phyloP scores from a whole-genome alignment of 1,140 invertebrate species.

The Drosophila rhopaloa region DNA sequence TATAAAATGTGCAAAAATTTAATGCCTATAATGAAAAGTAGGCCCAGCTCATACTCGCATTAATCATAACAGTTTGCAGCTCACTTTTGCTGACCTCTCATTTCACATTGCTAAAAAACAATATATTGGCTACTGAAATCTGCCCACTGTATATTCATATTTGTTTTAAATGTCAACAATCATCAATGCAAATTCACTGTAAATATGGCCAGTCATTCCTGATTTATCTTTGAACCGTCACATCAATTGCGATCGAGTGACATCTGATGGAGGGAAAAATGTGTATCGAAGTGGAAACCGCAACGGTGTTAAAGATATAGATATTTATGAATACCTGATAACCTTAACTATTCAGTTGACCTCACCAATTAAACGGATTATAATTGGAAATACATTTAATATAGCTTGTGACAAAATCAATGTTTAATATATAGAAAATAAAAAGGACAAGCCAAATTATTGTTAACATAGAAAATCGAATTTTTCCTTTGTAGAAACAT shows the following conservation, averaged over 20 bases:
- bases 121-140: slow-evolving; percentile 23
- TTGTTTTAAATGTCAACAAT: slow-evolving; percentile 79
- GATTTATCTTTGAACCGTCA: slow-evolving; percentile 43
- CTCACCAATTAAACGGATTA: neutral
- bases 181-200: slow-evolving; percentile 73
- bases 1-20: slow-evolving; percentile 71
- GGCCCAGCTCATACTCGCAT: slow-evolving; percentile 46
- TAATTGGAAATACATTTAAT: neutral
- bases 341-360: neutral
- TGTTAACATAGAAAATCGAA: too few relatives aligned
- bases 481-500: too few relatives aligned
- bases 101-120: slow-evolving; percentile 19
- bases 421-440: neutral
- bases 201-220: slow-evolving; percentile 47
- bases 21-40: slow-evolving; percentile 68
- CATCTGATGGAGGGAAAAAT: slow-evolving; percentile 10
- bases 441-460: neutral
- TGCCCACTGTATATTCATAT: slow-evolving; percentile 62
- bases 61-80: slow-evolving; percentile 67
- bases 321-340: slow-evolving; percentile 1
- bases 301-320: slow-evolving; percentile 5
- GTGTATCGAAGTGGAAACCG: slow-evolving; percentile 20
- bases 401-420: neutral
- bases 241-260: slow-evolving; percentile 48
- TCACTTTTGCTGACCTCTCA: slow-evolving; percentile 20